Base-by-base conservation (phyloP, 1,140 invertebrate species). In the Gerris buenoi region DNA sequence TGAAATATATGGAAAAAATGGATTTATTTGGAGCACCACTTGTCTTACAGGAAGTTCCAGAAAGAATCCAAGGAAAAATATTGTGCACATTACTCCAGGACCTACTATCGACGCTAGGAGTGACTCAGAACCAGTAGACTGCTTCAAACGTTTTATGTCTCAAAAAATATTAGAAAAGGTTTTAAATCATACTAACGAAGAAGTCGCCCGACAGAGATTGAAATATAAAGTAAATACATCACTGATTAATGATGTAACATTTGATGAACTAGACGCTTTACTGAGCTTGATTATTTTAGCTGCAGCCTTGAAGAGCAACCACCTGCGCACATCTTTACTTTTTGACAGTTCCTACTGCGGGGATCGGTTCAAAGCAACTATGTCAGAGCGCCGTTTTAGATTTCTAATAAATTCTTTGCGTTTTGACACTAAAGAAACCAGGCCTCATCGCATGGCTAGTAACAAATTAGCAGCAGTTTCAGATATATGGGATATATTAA, bases 381-480 rank as follows among this genome's bases (percentile, higher is more conserved):
- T 78, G 75, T 71, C 66, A 28, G 25, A 65, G 29, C 68, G 70
- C 27, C 65, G 77, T 64, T 79, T 78, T 68, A 64, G 71, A 64
- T 77, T 77, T 71, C 59, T 79, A n/a, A 61, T 75, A 33, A 66
- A 69, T 56, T 68, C 63, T 46, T 22, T 68, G 14, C 18, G 67
- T 3, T 68, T 68, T 65, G 67, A 68, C 57, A 25, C 65, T 18
- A 18, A 18, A 18, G 33, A 46, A 46, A 18, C 5, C 5, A 46
- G 64, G 25, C 1, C 2, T 1, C 65, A 56, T n/a, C n/a, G 63
- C 25, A 57, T 59, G 3, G 22, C 5, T 15, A 25, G 25, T 13
- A 59, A 29, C 15, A 61, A 67, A 62, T 25, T 67, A 61, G 73
- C 72, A 25, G 68, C 74, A 25, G 71, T 75, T 10, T 28, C 61